Base-by-base conservation (phyloP, 2,797 vertebrate genomes). In the Melanogrammus aeglefinus region DNA sequence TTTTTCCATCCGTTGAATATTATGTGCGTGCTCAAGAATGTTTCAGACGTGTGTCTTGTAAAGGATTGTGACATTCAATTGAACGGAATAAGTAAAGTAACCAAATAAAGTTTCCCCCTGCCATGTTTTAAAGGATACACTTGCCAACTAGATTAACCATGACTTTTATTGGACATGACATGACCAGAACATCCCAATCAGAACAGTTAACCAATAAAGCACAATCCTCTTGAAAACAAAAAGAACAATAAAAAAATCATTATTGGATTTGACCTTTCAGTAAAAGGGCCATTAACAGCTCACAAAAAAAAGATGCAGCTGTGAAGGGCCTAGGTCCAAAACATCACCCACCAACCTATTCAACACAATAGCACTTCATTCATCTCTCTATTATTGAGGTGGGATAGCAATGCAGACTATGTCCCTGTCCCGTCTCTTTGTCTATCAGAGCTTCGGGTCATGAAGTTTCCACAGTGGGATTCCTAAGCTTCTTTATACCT, bases 401-500 rank as follows among this genome's bases (percentile, higher is more conserved):
- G 90, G 89, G 88, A 86, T 82, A 89, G 78, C 83, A 88, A 90
- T 92, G 86, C 81, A 81, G 82, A 85, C 81, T 89, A 89, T 90
- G 89, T 85, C 80, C 77, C 76, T 77, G 76, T 74, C 74, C 72
- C 85, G 74, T 85, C 74, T 84, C 82, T 86, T 77, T 86, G 76
- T 12, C 74, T 44, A 69, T 80, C 85, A 86, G 78, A 86, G 69
- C n/a, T 83, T 81, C 72, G 82, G 71, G 44, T 76, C 82, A 78
- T 80, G 77, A 35, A 14, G 31, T 72, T 72, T 35, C 70, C 33
- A 72, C 13, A 72, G 70, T 18, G 3, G 70, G 70, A 8, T 7
- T 31, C 70, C 33, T 72, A 13, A 18, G 63, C 63, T 69, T 3
- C 24, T 69, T 69, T 27, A 63, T 63, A 63, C n/a, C 57, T 63